Evolutionary conservation across 2,888 invertebrate genomes (phyloP).

Genomic region (Drosophila neonasuta): DNA sequence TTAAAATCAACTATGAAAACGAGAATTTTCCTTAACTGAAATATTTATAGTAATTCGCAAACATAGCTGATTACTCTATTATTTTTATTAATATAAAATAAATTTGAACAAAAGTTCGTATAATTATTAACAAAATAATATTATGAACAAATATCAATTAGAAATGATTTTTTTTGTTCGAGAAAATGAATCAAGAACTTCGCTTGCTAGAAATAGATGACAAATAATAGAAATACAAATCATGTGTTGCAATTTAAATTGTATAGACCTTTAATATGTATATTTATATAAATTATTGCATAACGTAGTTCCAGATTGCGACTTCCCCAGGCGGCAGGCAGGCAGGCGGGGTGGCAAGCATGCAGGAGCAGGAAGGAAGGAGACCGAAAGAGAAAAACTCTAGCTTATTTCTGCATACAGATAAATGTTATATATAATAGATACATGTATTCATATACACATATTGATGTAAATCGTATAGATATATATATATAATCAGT

Average conservation of each 20-base stretch:
- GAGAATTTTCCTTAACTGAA: too few relatives aligned
- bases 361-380: constrained; percentile 1
- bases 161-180: too few relatives aligned
- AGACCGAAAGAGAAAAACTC: constrained; percentile 13
- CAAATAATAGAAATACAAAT: constrained; percentile 8
- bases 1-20: too few relatives aligned
- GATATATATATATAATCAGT: constrained; percentile 42
- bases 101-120: too few relatives aligned
- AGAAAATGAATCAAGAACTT: too few relatives aligned
- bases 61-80: too few relatives aligned
- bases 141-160: too few relatives aligned
- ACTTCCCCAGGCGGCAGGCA: constrained; percentile 4
- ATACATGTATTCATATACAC: constrained; percentile 6
- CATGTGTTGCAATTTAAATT: constrained; percentile 1
- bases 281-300: constrained; percentile 21
- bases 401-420: constrained; percentile 12
- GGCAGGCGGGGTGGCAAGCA: constrained; percentile 4
- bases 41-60: too few relatives aligned
- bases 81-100: too few relatives aligned
- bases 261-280: constrained; percentile 6
- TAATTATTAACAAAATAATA: too few relatives aligned
- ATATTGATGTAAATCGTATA: constrained; percentile 21
- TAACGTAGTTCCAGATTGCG: constrained; percentile 20
- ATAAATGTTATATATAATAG: constrained; percentile 8
- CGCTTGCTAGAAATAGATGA: neutral